These are phyloP conservation scores for Lomographa bimaculata DNA, from an alignment of 2,888 invertebrate genomes.

Conservation along the genomic window DNA sequence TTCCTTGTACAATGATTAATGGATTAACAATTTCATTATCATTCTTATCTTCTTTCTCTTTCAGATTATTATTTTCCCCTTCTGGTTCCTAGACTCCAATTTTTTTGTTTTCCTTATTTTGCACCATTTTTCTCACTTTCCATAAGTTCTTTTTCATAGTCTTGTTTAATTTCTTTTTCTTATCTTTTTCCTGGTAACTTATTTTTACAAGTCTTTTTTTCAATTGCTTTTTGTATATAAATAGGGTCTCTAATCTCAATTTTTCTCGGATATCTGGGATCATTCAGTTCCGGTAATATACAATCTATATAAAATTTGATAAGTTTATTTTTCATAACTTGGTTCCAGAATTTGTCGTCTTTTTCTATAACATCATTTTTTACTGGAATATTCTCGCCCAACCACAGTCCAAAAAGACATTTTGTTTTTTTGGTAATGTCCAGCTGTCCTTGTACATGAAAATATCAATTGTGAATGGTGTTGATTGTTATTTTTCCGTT, in stretches of 20 bases:
- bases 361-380: slow-evolving; percentile 5
- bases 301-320: slow-evolving; percentile 9
- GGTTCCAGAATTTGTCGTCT: slow-evolving; percentile 16
- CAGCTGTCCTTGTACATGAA: slow-evolving; percentile 1
- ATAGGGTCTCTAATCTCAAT: slow-evolving; percentile 1
- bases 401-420: slow-evolving; percentile 1
- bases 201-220: background rate
- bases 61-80: no score
- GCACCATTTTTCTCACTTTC: background rate
- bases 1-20: no score
- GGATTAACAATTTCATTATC: no score
- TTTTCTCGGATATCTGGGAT: background rate
- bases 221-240: background rate
- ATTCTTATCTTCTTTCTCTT: no score
- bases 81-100: no score
- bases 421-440: slow-evolving; percentile 1
- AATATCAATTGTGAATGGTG: slow-evolving; percentile 4
- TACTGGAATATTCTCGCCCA: slow-evolving; percentile 3
- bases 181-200: no score
- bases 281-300: background rate
- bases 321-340: slow-evolving; percentile 8
- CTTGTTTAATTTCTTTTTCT: background rate
- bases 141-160: background rate
- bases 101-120: background rate
- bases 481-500: background rate